Conservation (phyloP, 2,113 vertebrate species). For the Lates calcarifer region DNA sequence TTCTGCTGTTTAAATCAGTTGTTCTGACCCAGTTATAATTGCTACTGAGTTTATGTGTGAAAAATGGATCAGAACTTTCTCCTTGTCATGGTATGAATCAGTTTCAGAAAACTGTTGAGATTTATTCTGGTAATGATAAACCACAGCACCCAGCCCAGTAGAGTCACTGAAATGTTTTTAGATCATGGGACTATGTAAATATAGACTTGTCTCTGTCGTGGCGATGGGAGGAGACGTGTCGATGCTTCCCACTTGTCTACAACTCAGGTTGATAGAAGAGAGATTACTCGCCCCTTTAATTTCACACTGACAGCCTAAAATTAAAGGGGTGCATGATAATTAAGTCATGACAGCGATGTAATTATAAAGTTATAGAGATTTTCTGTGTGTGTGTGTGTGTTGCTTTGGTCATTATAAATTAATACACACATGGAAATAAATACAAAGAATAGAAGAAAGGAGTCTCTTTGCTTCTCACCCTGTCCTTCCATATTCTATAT, state of each 20-base stretch:
- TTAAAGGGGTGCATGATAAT: background rate
- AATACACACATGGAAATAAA: background rate
- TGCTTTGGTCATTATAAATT: background rate
- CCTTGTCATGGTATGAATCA: too few species aligned
- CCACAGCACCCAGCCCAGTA: too few species aligned
- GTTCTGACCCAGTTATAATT: too few species aligned
- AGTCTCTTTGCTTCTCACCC: too few species aligned
- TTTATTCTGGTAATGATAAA: too few species aligned
- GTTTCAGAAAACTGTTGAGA: too few species aligned
- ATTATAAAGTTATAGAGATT: conserved; percentile 10
- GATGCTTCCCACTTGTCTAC: background rate
- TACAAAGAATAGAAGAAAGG: background rate
- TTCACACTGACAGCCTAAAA: conserved; percentile 3
- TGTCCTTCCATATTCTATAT: too few species aligned
- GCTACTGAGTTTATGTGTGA: too few species aligned
- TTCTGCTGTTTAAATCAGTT: too few species aligned
- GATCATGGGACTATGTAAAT: background rate
- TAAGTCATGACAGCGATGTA: background rate
- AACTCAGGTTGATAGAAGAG: background rate
- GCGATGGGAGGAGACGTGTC: background rate
- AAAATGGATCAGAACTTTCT: too few species aligned
- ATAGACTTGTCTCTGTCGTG: too few species aligned
- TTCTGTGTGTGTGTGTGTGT: background rate
- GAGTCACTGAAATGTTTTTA: background rate
- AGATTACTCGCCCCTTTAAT: background rate